phyloP scores from a whole-genome alignment of 2,113 vertebrate genomes.

The Nannospalax galili region DNA sequence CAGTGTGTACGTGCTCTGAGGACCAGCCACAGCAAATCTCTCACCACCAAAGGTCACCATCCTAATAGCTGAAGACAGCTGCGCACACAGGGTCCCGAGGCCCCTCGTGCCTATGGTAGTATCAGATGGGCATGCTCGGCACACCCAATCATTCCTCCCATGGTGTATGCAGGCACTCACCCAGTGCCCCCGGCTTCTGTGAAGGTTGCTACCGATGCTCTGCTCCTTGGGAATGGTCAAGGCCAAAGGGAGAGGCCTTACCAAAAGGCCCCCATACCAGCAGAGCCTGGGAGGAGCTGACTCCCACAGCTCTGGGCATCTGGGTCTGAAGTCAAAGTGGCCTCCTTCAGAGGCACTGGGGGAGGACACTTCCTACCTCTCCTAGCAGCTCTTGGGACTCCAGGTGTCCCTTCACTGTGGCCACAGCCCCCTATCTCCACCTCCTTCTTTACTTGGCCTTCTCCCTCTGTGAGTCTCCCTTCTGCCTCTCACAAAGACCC shows the following conservation, averaged over 20 bases:
- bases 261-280: neutral
- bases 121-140: no score
- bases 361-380: neutral
- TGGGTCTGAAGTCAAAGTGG: neutral
- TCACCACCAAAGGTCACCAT: no score
- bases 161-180: no score
- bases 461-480: neutral
- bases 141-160: no score
- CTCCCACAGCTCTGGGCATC: neutral
- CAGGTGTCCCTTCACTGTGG: neutral
- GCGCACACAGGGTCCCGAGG: accelerated
- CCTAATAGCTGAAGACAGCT: neutral
- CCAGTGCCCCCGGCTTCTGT: neutral
- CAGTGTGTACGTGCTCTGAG: neutral
- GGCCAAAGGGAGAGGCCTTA: neutral
- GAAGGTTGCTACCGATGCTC: neutral
- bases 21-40: no score
- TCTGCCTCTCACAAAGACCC: neutral
- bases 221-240: neutral
- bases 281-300: neutral
- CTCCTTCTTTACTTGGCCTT: neutral
- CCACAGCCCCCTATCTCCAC: neutral
- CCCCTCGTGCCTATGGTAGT: neutral
- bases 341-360: neutral
- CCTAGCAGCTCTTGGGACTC: neutral